Base-by-base conservation (phyloP, 2,797 vertebrate genomes). In the Hydrophis major region DNA sequence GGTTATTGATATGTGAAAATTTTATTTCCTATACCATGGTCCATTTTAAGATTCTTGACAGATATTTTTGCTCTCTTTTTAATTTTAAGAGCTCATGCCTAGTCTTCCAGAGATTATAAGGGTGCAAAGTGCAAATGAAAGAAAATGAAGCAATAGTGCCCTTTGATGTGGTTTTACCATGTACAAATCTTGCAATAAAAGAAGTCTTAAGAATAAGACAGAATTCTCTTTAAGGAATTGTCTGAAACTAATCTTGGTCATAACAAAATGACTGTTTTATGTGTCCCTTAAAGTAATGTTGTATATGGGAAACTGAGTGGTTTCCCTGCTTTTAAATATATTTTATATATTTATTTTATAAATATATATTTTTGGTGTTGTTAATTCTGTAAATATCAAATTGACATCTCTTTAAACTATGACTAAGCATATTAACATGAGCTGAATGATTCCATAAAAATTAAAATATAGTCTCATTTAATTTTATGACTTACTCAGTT, bases 71-170 rank as follows among this genome's bases (percentile, higher is more conserved):
- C 20, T 8, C 92, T 37, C 25, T 50, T 86, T 92, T 86, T 93
- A 91, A 74, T 53, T 91, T 94, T 61, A 61, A 88, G n/a, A 88
- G 90, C 74, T 93, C 63, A 83, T 60, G 59, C 78, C 6, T 89
- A 89, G 66, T 53, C 92, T 93, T 37, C 11, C 32, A 47, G n/a
- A 90, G 42, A 87, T 56, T 93, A 74, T 94, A 87, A 20, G 50
- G 93, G 37, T 92, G 32, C 89, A 60, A 66, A 94, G 87, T 93
- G 88, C 55, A 94, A 94, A 89, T 89, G 88, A 86, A 94, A 92
- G 28, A 53, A 86, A 94, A 93, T 91, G 90, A 93, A 92, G 93
- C 78, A 87, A 66, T 74, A 50, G 6, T 90, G 91, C 92, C 47
- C 55, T 83, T 86, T 27, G 50, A 32, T 93, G 47, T 91, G n/a